Evolutionary conservation across 2,797 vertebrate species (phyloP), one percentile per base, ranked within the genome.

Genomic region (Acanthurus leucopareius): DNA sequence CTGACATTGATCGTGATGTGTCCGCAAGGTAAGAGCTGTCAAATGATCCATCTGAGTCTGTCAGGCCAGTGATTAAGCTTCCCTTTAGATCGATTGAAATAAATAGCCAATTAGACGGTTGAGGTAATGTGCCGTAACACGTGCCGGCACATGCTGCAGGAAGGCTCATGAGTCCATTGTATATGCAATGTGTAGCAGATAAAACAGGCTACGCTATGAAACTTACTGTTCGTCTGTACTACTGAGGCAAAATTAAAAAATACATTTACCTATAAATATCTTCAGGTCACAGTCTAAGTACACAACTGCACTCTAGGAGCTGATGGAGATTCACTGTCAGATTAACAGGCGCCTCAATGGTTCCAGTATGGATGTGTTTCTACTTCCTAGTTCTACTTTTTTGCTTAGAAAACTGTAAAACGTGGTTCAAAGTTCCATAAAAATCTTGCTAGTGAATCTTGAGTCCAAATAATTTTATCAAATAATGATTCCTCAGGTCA

Each of bases 71-170:
- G 82, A 89, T 92, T 83, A 88, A 88, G 79, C 60, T 74, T 82
- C 77, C 73, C 65, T 54, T 35, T 20, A 47, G 69, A 90, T 93
- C 83, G 22, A 91, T 90, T 57, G 59, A 82, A 90, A 89, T 88
- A 53, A 91, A 91, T 74, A 87, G 81, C 73, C 86, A 90, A 91
- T 87, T 83, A 90, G 77, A 85, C 72, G 84, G 84, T 68, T 49
- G 38, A 83, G 52, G 48, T 67, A 65, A 85, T 69, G 73, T 68
- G 65, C 60, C 69, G 67, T 63, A 75, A 74, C 84, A 69, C 40
- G 54, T 42, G 25, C 72, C 47, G 32, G 72, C 56, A 48, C 32
- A 49, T 14, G 22, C 35, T 35, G 69, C 44, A 80, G 32, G 72
- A 47, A 85, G 0, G 32, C 53, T 68, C 47, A 38, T 38, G n/a